phyloP scores from a whole-genome alignment of 2,797 vertebrate species.

The Emydoidea blandingii region DNA sequence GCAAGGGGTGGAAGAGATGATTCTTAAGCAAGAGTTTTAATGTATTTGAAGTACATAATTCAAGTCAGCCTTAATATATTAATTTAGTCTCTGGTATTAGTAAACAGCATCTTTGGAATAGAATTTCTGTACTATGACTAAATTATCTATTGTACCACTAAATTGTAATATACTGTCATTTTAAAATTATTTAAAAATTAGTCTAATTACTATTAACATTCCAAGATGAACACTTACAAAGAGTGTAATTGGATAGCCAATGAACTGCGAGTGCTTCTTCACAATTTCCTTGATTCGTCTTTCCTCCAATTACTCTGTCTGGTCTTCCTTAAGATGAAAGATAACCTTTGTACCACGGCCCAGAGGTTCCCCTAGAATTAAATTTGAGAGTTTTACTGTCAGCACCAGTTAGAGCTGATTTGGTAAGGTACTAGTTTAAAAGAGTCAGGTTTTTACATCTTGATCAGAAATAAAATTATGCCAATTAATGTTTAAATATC shows the following conservation, averaged over 20 bases:
- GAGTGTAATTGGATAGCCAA: constrained; percentile 95
- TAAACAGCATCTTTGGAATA: no score
- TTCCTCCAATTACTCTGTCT: constrained; percentile 93
- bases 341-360: constrained; percentile 93
- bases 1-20: no score
- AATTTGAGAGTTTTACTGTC: accelerated
- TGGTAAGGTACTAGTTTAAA: accelerated
- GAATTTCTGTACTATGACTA: neutral
- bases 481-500: no score
- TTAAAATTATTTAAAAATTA: no score
- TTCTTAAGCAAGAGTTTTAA: no score
- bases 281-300: constrained; percentile 92
- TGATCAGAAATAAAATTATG: no score
- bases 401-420: accelerated
- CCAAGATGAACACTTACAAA: constrained; percentile 81
- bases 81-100: no score
- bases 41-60: no score
- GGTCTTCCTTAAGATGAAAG: constrained; percentile 95
- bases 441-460: no score
- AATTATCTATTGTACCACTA: neutral
- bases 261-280: constrained; percentile 98
- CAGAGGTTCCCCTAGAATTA: constrained; percentile 85
- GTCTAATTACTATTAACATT: no score
- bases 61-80: no score
- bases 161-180: no score